Evolutionary conservation across 2,888 invertebrate genomes (phyloP), one percentile per base, ranked within the genome.

Genomic region (Papilio elwesi): DNA sequence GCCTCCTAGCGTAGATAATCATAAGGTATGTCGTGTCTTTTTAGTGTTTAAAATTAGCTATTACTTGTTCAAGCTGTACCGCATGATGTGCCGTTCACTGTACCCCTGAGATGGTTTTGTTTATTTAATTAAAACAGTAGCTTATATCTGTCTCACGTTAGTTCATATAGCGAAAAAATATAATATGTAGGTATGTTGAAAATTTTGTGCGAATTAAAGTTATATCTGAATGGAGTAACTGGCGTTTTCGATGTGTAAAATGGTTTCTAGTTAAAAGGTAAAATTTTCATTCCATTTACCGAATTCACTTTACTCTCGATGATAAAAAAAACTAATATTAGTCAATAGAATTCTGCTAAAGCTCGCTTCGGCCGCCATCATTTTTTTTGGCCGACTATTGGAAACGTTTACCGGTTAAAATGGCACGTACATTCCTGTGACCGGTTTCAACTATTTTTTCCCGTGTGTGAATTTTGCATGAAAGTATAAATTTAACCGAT

Each of bases 391-490:
- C 48, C 57, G 36, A 13, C 68, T 57, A 68, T 68, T 53, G 57
- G 53, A 67, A 68, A 48, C 59, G 63, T 68, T 72, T 67, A 68
- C 49, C 52, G 47, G 59, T 72, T 51, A 62, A 67, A 72, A 53
- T 62, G 38, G 59, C 59, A 62, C 59, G 59, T 62, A 62, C 43
- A 62, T 62, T 13, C 13, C 57, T 57, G 15, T 9, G 59, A 62
- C 59, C 15, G 15, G 6, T 36, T 36, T 57, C 55, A 15, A 43
- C 43, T 43, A 43, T 62, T 62, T 62, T 59, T 38, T 59, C 5
- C 38, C n/a, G 59, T 59, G 10, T 38, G 36, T 62, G 59, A 59
- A 59, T 62, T 43, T 62, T 62, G 15, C 59, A 62, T 62, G 43
- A 62, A 6, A 62, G 36, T 62, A 62, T n/a, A n/a, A n/a, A n/a